Base-by-base conservation (phyloP, 2,113 vertebrate genomes). In the Tauraco erythrolophus region DNA sequence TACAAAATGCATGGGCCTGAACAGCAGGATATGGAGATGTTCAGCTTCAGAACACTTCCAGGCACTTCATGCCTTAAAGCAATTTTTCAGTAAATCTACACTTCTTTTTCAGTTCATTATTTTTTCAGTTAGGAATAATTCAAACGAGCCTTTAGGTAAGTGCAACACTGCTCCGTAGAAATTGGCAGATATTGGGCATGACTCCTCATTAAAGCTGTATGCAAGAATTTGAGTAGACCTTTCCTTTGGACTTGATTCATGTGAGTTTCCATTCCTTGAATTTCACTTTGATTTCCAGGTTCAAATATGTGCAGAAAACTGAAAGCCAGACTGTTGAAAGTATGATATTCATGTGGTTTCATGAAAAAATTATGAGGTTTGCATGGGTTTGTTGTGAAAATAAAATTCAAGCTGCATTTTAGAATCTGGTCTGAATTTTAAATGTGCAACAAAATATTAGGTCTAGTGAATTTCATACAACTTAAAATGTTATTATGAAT, bases 241-340 rank as follows among this genome's bases (percentile, higher is more conserved):
- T 96, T 89, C 33, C 31, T 90, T 93, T 96, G 89, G 84, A 92
- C 19, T 90, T 85, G 70, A 74, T 94, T 92, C 78, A 88, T 74
- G 17, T 76, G 23, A 83, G 28, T 96, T 97, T 96, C 93, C 84
- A 95, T 68, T 95, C 84, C 78, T 64, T 95, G 41, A 69, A 88
- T 72, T 93, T 90, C 5, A 3, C 54, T 96, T 96, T 83, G 70
- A 94, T 93, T 95, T 92, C 58, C 90, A 50, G 9, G 10, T 86
- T 92, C 71, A 93, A 69, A 50, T 96, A 88, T 41, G 43, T 65
- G 75, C 27, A 71, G 65, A 94, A 94, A 65, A 72, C n/a, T 71
- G 57, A 92, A 93, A 92, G 62, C 53, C 82, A 94, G 33, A 90
- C 53, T 65, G 21, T 54, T 88, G 46, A 28, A 94, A 90, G 27